These are phyloP conservation scores for Salvelinus fontinalis DNA, from an alignment of 2,113 vertebrate species.

Conservation along the genomic window DNA sequence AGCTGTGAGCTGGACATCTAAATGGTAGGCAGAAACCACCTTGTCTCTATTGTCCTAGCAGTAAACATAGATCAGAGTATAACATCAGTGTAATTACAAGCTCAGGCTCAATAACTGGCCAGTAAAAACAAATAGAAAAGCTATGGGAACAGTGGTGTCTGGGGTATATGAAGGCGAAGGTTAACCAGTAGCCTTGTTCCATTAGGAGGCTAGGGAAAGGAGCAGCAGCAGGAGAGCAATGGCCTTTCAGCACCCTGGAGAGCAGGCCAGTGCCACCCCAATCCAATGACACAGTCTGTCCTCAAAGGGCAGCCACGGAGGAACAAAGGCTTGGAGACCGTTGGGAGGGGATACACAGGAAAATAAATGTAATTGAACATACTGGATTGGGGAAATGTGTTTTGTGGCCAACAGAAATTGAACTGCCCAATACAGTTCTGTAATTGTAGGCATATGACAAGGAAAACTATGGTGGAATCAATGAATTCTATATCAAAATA, in stretches of 20 bases:
- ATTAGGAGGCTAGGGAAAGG: neutral
- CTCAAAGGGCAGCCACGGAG: neutral
- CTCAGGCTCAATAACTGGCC: neutral
- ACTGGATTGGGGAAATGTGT: neutral
- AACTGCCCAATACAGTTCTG: no score
- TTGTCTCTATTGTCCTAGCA: neutral
- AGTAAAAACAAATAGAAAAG: neutral
- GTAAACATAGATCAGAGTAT: neutral
- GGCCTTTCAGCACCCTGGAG: constrained; percentile 14
- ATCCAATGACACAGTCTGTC: constrained; percentile 23
- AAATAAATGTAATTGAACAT: neutral
- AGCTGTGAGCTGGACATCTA: neutral
- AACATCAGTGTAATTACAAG: neutral
- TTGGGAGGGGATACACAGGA: neutral
- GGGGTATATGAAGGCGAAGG: neutral
- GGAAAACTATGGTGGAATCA: no score
- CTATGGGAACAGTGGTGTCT: neutral
- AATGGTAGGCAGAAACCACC: no score
- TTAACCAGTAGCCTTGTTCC: constrained; percentile 14
- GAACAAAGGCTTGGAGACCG: neutral
- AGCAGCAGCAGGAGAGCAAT: neutral
- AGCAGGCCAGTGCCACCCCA: constrained; percentile 11
- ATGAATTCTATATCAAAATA: no score
- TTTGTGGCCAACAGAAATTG: neutral
- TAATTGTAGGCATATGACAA: no score